Conservation (phyloP, 2,797 vertebrate species). For the Esox lucius region DNA sequence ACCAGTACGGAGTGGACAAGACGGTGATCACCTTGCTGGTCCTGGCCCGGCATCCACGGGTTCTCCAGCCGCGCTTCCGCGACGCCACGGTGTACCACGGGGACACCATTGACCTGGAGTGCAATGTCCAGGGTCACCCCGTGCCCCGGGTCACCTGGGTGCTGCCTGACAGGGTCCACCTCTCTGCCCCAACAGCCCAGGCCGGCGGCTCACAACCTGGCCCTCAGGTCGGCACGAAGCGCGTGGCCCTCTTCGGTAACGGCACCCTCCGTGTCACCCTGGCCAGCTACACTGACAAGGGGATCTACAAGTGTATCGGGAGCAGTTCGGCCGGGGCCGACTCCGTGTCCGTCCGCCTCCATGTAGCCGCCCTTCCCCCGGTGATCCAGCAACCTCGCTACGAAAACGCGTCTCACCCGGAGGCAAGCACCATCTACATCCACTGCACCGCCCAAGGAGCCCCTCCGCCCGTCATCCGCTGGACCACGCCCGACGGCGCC, state of each 20-base stretch:
- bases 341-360: slow-evolving; percentile 79
- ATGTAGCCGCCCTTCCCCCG: slow-evolving; percentile 78
- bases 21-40: slow-evolving; percentile 73
- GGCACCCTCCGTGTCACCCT: slow-evolving; percentile 80
- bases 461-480: slow-evolving; percentile 77
- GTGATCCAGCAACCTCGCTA: slow-evolving; percentile 78
- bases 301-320: slow-evolving; percentile 86
- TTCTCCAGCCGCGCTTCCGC: slow-evolving; percentile 76
- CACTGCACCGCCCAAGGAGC: slow-evolving; percentile 83
- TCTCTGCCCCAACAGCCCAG: slow-evolving; percentile 46
- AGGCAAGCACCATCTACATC: slow-evolving; percentile 76
- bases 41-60: slow-evolving; percentile 72
- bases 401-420: slow-evolving; percentile 77
- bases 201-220: slow-evolving; percentile 18
- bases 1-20: slow-evolving; percentile 80
- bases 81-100: slow-evolving; percentile 80
- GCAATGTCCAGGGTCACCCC: slow-evolving; percentile 80
- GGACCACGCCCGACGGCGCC: slow-evolving; percentile 79
- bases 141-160: slow-evolving; percentile 83
- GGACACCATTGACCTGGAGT: slow-evolving; percentile 77
- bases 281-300: slow-evolving; percentile 76
- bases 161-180: slow-evolving; percentile 76
- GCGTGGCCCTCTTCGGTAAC: slow-evolving; percentile 73
- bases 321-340: slow-evolving; percentile 83
- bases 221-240: slow-evolving; percentile 36